phyloP scores from a whole-genome alignment of 1,140 invertebrate species.

The Gerris buenoi region DNA sequence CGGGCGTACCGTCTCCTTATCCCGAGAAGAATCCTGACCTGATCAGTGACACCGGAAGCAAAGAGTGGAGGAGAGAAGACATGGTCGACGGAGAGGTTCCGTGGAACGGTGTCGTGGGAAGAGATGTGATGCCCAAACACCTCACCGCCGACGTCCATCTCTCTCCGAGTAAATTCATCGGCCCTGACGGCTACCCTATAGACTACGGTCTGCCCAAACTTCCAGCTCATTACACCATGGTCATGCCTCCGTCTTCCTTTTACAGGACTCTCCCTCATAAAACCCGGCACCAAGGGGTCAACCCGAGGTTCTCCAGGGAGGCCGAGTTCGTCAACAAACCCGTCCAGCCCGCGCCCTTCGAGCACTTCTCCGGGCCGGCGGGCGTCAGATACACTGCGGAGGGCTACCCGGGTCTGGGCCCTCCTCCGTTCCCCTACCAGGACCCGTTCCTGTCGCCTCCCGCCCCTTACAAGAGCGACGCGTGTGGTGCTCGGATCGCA shows the following conservation, averaged over 20 bases:
- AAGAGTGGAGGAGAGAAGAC: constrained; percentile 39
- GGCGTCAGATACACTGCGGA: constrained; percentile 61
- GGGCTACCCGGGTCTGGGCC: constrained; percentile 45
- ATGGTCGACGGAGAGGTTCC: constrained; percentile 25
- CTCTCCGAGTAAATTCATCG: constrained; percentile 48
- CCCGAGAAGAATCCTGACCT: constrained; percentile 57
- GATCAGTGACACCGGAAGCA: constrained; percentile 54
- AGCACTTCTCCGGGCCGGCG: constrained; percentile 33
- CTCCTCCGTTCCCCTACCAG: constrained; percentile 22
- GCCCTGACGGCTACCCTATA: constrained; percentile 56
- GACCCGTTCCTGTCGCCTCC: constrained; percentile 50
- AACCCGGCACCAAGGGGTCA: constrained; percentile 40
- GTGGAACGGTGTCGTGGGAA: constrained; percentile 17
- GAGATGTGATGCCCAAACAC: constrained; percentile 28
- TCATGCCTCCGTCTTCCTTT: constrained; percentile 34
- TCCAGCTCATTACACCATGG: constrained; percentile 27
- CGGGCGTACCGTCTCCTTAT: constrained; percentile 28
- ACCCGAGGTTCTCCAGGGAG: constrained; percentile 44
- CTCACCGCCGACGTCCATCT: constrained; percentile 48
- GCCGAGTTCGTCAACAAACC: constrained; percentile 46
- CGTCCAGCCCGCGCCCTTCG: constrained; percentile 31
- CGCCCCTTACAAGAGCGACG: constrained; percentile 42
- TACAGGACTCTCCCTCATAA: constrained; percentile 56
- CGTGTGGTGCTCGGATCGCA: constrained; percentile 29
- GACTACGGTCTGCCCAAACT: constrained; percentile 59